These are phyloP conservation scores for Elephantulus edwardii DNA, from an alignment of 2,113 vertebrate genomes.

Conservation along the genomic window DNA sequence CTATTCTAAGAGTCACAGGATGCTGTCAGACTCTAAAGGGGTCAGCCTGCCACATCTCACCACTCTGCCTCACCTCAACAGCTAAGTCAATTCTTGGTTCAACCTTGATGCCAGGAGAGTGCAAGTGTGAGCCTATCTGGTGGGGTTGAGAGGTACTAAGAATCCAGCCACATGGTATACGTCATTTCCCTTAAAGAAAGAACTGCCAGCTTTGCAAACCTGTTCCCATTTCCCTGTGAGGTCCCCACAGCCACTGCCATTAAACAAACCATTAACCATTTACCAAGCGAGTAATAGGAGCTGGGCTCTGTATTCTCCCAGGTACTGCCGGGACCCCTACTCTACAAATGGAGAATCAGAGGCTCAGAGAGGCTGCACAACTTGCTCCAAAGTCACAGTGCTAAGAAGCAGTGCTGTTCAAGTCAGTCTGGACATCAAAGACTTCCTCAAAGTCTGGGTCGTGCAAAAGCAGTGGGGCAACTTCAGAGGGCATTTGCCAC, in stretches of 20 bases:
- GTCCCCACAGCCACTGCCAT: neutral
- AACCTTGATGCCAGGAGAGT: neutral
- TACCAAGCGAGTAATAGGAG: neutral
- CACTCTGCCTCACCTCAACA: neutral
- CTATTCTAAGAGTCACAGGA: neutral
- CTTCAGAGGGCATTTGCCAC: neutral
- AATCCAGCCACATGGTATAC: neutral
- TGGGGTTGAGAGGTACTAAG: neutral
- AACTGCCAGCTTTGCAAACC: neutral
- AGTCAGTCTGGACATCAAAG: neutral
- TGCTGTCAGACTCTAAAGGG: neutral
- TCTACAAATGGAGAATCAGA: neutral
- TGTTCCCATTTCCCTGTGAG: neutral
- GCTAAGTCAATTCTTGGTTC: neutral
- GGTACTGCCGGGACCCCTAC: neutral
- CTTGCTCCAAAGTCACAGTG: neutral
- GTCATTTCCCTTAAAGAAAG: neutral
- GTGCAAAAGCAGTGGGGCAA: neutral
- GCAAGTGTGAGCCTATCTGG: fast-evolving
- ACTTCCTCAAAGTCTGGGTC: neutral
- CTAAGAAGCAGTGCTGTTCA: neutral
- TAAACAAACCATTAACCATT: too few species aligned
- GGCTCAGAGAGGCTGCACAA: neutral
- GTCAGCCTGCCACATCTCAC: neutral
- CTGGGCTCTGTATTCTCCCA: neutral